Percentiles rank a stretch among this genome's conserved stretches.
Conservation (phyloP, 23 tunicate genomes). For the Phallusia fumigata region DNA sequence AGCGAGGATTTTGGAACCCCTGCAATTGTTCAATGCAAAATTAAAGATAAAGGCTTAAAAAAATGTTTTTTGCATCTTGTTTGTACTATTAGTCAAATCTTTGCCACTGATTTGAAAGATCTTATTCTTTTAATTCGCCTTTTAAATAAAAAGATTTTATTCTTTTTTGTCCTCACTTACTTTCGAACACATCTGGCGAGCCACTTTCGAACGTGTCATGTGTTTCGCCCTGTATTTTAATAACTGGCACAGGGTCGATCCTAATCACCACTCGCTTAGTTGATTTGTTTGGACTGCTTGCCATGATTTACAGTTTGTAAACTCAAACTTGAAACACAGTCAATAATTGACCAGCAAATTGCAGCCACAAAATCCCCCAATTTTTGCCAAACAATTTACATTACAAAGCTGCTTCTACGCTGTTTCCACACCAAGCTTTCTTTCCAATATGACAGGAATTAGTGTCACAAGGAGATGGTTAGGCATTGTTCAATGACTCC, state of each 20-base stretch:
- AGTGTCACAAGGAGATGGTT: not conserved
- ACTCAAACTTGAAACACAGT: not conserved
- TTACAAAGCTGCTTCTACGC: too few relatives aligned
- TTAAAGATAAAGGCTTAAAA: too few relatives aligned
- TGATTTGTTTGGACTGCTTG: constrained; percentile 25
- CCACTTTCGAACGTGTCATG: not conserved
- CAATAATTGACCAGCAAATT: not conserved
- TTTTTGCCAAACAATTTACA: not conserved
- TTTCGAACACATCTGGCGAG: not conserved
- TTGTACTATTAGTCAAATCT: too few relatives aligned
- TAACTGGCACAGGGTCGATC: constrained; percentile 39
- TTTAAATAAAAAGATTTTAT: not conserved
- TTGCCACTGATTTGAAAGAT: too few relatives aligned
- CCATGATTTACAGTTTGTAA: not conserved
- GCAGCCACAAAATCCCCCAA: not conserved
- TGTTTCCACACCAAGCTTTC: not conserved
- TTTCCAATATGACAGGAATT: not conserved
- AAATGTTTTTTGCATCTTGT: too few relatives aligned
- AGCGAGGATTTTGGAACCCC: constrained; percentile 39
- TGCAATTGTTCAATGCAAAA: not conserved
- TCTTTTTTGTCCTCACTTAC: not conserved
- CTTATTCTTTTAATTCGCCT: too few relatives aligned
- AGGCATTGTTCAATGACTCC: not conserved
- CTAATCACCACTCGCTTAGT: constrained; percentile 43
- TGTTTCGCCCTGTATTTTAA: not conserved